Base-by-base conservation (phyloP, 2,797 vertebrate genomes). In the Mormyrus hasselquistii region DNA sequence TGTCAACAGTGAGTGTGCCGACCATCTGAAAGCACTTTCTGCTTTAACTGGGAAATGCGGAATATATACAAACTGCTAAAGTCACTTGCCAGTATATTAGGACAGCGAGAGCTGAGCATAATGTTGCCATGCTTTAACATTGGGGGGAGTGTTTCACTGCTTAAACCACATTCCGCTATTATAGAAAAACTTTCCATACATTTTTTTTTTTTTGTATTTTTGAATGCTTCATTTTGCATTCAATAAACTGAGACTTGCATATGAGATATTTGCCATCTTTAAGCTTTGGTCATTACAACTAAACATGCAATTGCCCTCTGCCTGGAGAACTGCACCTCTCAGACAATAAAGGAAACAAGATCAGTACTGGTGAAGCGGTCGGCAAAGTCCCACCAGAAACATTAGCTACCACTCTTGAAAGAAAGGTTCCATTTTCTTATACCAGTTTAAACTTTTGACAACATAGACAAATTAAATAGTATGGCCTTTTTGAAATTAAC, bases 401-500 rank as follows among this genome's bases (percentile, higher is more conserved):
- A 91, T 89, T 84, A 91, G 93, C 91, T 90, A 92, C 88, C 93
- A 95, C 93, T 92, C 92, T 90, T 89, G 73, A 94, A 94, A 95
- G 93, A 93, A 95, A 96, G 95, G 95, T 95, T 96, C 95, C 96
- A 96, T 95, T 95, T 95, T 94, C 92, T 94, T 92, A 93, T 89
- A 94, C 95, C 94, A 94, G 93, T 94, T 95, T 95, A 94, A 93
- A 95, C 93, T 89, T 94, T 93, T 95, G 93, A 95, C 93, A 95
- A 95, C 94, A 96, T 93, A 95, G 93, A 95, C 87, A 94, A 95
- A 96, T 96, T 96, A 96, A 96, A 96, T 95, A 96, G 95, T 96
- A 96, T 96, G 95, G 95, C 96, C 95, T 95, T 95, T 95, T 93
- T 94, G 92, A 94, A 96, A 96, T 96, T 93, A 96, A 96, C 96